These are phyloP conservation scores for Chelonus insularis DNA, from an alignment of 1,140 invertebrate species.

Conservation along the genomic window DNA sequence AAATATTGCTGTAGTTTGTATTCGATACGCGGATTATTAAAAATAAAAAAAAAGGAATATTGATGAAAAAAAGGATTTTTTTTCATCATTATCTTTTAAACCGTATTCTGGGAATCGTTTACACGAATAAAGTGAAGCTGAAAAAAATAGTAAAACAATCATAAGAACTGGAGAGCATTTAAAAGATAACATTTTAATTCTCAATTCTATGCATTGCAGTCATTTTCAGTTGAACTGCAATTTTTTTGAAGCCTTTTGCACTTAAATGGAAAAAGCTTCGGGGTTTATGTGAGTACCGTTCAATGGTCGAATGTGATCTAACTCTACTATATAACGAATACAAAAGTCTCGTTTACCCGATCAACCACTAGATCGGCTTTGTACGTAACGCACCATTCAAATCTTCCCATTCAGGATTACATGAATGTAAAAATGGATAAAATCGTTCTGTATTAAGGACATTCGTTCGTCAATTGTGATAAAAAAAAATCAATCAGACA, in stretches of 20 bases:
- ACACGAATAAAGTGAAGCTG: no score
- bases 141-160: no score
- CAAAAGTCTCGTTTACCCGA: constrained; percentile 11
- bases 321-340: neutral
- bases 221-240: neutral
- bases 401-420: neutral
- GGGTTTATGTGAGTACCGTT: neutral
- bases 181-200: constrained; percentile 13
- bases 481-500: no score
- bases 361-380: constrained; percentile 18
- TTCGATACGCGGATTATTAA: no score
- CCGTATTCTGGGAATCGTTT: no score
- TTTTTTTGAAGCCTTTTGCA: neutral
- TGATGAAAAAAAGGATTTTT: no score
- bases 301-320: neutral
- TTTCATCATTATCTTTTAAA: no score
- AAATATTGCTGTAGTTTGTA: no score
- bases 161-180: no score
- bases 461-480: no score
- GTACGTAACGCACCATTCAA: neutral
- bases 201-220: neutral
- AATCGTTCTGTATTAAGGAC: no score
- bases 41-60: no score
- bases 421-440: neutral
- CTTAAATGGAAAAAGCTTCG: neutral